Conservation (phyloP, 2,113 vertebrate genomes). For the Podocnemis expansa region DNA sequence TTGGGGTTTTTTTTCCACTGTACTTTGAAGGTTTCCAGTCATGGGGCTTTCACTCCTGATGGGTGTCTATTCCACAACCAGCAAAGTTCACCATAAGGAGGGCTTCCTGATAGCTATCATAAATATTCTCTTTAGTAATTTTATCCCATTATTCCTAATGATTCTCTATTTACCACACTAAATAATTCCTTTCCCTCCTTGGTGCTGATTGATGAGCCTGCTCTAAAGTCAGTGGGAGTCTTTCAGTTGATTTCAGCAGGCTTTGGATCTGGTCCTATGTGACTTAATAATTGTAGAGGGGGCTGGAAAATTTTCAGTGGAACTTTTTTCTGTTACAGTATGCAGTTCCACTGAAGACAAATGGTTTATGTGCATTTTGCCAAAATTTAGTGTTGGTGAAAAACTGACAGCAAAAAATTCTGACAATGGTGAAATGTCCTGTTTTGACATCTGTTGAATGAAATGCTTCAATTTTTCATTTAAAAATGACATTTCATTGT, state of each 20-base stretch:
- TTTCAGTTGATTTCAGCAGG: neutral
- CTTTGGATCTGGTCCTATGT: neutral
- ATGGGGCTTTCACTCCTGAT: neutral
- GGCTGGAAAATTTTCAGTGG: neutral
- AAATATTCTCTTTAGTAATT: neutral
- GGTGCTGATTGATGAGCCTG: neutral
- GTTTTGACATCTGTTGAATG: neutral
- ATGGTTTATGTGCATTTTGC: neutral
- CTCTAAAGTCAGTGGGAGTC: neutral
- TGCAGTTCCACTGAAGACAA: neutral
- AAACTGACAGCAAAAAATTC: neutral
- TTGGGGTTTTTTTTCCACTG: neutral
- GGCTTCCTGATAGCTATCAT: neutral
- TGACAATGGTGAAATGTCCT: neutral
- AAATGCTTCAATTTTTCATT: constrained; percentile 5
- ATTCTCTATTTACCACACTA: neutral
- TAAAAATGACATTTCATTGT: neutral
- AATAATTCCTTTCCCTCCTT: neutral
- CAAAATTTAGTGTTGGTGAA: neutral
- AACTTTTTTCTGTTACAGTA: neutral
- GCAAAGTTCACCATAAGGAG: accelerated
- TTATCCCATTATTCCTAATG: neutral
- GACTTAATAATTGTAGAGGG: neutral
- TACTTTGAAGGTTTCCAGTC: neutral
- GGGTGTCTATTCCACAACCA: neutral